A percentile compares a stretch with the other conserved stretches of the same genome.
These are phyloP conservation scores for Philereme vetulata DNA, from an alignment of 2,888 invertebrate genomes.

Conservation along the genomic window DNA sequence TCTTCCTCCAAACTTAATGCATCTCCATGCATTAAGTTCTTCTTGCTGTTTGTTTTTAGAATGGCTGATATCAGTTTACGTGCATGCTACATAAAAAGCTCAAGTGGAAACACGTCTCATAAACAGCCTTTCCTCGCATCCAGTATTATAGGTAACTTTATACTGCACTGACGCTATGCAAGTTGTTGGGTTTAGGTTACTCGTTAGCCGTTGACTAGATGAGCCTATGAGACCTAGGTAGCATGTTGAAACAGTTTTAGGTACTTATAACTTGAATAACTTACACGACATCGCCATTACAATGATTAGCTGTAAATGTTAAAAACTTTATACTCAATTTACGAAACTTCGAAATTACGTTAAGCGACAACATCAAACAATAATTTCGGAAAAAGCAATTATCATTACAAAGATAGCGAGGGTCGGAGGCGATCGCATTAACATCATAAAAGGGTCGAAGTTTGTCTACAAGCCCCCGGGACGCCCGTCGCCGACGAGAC, in stretches of 20 bases:
- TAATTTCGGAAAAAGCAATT: constrained; percentile 83
- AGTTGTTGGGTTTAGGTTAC: constrained; percentile 6
- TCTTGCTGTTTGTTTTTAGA: neutral
- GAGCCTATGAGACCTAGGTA: neutral
- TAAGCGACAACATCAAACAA: constrained; percentile 81
- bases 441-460: constrained; percentile 81
- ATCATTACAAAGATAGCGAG: constrained; percentile 80
- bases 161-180: constrained; percentile 4
- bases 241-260: constrained; percentile 7
- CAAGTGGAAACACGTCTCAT: constrained; percentile 15
- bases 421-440: constrained; percentile 80
- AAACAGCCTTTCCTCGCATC: constrained; percentile 19
- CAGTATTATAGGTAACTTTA: constrained; percentile 8
- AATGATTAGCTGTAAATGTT: constrained; percentile 62
- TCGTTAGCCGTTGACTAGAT: constrained; percentile 4
- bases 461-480: constrained; percentile 75
- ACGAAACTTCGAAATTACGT: constrained; percentile 60
- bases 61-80: constrained; percentile 18
- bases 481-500: constrained; percentile 78
- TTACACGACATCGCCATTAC: constrained; percentile 49
- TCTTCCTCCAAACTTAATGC: neutral
- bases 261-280: constrained; percentile 27
- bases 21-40: constrained; percentile 3
- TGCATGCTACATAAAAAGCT: constrained; percentile 16
- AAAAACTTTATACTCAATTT: constrained; percentile 63